Evolutionary conservation across 1,140 invertebrate species (phyloP).

Genomic region (Drosophila arizonae): DNA sequence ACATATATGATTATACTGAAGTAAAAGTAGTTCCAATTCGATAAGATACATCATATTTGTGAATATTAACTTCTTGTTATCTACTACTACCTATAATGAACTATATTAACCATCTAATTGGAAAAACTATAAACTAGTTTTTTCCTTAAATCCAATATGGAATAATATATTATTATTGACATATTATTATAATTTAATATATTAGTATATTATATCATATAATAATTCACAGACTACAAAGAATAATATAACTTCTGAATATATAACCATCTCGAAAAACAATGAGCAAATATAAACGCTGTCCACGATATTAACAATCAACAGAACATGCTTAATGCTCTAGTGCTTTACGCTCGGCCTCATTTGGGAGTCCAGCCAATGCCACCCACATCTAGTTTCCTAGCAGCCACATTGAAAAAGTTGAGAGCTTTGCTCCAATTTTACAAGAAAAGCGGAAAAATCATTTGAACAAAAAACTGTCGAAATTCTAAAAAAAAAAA

Average conservation of each 20-base stretch:
- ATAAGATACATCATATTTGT: too few species aligned
- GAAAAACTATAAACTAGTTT: too few species aligned
- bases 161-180: too few species aligned
- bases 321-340: conserved; percentile 47
- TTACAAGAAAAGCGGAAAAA: conserved; percentile 49
- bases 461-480: conserved; percentile 23
- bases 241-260: background rate
- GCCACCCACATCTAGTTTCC: conserved; percentile 20
- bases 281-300: conserved; percentile 36
- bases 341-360: conserved; percentile 29
- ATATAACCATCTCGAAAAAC: conserved; percentile 8
- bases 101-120: too few species aligned
- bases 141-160: too few species aligned
- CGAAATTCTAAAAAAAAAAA: conserved; percentile 1
- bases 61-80: too few species aligned
- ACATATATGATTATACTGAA: too few species aligned
- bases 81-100: too few species aligned
- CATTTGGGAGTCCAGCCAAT: background rate
- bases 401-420: conserved; percentile 40
- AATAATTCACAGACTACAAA: too few species aligned
- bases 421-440: conserved; percentile 75
- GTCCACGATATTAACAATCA: conserved; percentile 71
- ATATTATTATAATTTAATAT: too few species aligned
- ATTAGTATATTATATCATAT: too few species aligned
- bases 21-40: too few species aligned